These are phyloP conservation scores for Drosophila infuscata DNA, from an alignment of 2,888 invertebrate genomes.

Conservation along the genomic window DNA sequence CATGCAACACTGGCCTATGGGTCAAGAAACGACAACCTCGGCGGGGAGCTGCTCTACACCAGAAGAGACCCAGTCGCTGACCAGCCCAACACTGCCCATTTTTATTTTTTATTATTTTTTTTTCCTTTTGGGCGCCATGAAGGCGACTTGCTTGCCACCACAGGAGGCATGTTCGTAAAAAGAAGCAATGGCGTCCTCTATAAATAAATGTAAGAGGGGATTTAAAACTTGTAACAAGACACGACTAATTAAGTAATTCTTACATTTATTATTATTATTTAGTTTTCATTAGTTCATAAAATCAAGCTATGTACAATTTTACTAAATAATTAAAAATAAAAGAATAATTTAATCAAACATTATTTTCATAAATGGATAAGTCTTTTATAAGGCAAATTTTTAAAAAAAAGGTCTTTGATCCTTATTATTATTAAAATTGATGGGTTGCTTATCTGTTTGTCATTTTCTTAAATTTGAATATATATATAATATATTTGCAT, in stretches of 20 bases:
- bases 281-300: not conserved
- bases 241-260: not conserved
- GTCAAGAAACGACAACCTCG: constrained; percentile 52
- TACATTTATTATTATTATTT: not conserved
- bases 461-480: not conserved
- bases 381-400: not conserved
- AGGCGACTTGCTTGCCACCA: constrained; percentile 36
- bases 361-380: not conserved
- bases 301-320: not conserved
- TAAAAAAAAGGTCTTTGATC: not conserved
- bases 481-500: not conserved
- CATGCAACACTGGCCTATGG: constrained; percentile 59
- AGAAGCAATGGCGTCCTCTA: constrained; percentile 25
- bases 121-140: constrained; percentile 47
- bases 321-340: not conserved
- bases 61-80: constrained; percentile 42
- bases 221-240: not conserved
- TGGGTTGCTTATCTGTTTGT: not conserved
- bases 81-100: constrained; percentile 64
- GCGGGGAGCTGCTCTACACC: constrained; percentile 4
- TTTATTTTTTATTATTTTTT: constrained; percentile 56
- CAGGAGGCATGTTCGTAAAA: constrained; percentile 22
- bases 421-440: not conserved
- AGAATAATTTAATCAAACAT: not conserved
- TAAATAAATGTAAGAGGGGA: not conserved